phyloP scores from a whole-genome alignment of 2,113 vertebrate species.

The Suncus etruscus region DNA sequence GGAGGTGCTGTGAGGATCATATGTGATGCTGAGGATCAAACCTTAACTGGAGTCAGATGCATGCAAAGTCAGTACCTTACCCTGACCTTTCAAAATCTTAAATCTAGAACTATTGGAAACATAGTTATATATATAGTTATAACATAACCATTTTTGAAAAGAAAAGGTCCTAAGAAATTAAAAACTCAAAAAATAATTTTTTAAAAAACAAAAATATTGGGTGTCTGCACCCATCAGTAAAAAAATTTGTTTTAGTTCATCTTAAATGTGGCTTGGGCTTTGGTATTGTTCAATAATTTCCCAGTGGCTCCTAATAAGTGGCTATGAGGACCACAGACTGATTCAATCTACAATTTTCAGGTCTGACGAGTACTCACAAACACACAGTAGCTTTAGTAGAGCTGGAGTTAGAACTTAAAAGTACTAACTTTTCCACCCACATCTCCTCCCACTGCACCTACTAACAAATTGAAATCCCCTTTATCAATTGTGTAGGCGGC shows the following conservation, averaged over 20 bases:
- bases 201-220: no score
- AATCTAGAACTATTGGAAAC: no score
- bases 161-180: no score
- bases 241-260: neutral
- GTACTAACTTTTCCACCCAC: neutral
- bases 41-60: no score
- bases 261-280: neutral
- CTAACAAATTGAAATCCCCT: constrained; percentile 11
- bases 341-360: neutral
- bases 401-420: neutral
- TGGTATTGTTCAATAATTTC: neutral
- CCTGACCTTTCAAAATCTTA: no score
- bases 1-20: no score
- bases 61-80: no score
- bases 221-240: neutral
- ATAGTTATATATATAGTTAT: no score
- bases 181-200: no score
- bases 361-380: neutral
- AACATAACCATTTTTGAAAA: no score
- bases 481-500: neutral
- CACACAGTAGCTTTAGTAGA: neutral
- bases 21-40: no score
- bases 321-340: neutral
- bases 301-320: neutral
- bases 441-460: neutral